Conservation (phyloP, 2,888 invertebrate genomes). For the Pristionchus arcanus region DNA sequence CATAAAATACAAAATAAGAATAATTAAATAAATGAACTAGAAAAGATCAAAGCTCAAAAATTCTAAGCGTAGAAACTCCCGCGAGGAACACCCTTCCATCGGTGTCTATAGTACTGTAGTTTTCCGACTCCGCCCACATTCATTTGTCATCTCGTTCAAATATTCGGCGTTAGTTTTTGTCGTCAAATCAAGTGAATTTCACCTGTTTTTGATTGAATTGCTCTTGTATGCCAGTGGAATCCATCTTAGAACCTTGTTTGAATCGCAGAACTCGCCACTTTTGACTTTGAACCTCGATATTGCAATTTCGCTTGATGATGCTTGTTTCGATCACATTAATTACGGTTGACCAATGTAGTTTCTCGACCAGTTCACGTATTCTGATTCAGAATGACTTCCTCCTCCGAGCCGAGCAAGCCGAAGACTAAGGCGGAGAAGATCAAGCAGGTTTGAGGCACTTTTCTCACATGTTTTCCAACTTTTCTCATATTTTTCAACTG, state of each 20-base stretch:
- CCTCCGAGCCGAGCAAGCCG: constrained; percentile 34
- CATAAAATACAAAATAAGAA: no score
- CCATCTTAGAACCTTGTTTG: neutral
- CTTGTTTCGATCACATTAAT: neutral
- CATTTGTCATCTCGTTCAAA: constrained; percentile 10
- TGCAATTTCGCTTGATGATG: neutral
- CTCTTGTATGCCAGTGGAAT: no score
- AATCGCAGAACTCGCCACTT: neutral
- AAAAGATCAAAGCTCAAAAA: neutral
- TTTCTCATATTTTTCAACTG: neutral
- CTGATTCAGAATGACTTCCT: constrained; percentile 1
- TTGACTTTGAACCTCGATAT: neutral
- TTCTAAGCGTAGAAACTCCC: neutral
- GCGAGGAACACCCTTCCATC: neutral
- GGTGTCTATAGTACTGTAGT: neutral
- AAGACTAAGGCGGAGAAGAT: constrained; percentile 53
- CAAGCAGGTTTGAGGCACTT: neutral
- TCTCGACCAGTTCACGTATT: neutral
- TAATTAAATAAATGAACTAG: no score
- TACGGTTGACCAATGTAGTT: neutral
- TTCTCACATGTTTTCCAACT: no score
- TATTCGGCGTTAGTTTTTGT: neutral
- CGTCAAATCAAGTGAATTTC: neutral
- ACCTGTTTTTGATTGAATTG: neutral
- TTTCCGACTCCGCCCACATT: neutral